Percentiles rank a stretch among this genome's conserved stretches.
phyloP scores from a whole-genome alignment of 2,888 invertebrate species.

The Rotaria macrura region DNA sequence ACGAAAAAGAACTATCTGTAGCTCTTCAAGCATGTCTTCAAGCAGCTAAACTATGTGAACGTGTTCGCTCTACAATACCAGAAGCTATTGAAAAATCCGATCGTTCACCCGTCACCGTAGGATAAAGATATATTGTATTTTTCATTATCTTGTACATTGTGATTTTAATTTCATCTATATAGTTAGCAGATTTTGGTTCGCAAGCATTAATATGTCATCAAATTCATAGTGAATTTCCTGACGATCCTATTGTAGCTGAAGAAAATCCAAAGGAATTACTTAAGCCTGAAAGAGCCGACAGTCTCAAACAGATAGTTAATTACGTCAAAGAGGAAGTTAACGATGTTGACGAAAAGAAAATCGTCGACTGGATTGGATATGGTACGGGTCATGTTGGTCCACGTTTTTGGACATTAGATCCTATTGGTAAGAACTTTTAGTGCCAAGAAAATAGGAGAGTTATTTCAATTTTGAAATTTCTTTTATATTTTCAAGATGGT shows the following conservation, averaged over 20 bases:
- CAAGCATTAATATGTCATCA: neutral
- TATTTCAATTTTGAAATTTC: neutral
- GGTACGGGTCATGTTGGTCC: neutral
- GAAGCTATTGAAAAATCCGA: neutral
- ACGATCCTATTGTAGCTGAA: slow-evolving; percentile 16
- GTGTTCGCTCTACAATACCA: neutral
- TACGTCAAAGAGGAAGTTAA: neutral
- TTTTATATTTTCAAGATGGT: neutral
- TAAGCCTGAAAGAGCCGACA: neutral
- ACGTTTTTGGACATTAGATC: slow-evolving; percentile 21
- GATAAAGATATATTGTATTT: neutral
- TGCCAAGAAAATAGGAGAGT: neutral
- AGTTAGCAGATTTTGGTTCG: slow-evolving; percentile 7
- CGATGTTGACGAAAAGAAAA: neutral
- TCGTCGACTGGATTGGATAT: neutral
- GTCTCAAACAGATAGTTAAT: neutral
- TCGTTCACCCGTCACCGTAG: neutral
- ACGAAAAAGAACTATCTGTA: neutral
- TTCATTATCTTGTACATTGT: too few species aligned
- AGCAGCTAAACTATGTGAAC: neutral
- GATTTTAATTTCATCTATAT: neutral
- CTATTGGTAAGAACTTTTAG: neutral
- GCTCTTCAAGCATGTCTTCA: neutral
- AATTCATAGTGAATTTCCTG: neutral
- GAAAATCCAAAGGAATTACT: neutral